A percentile compares a stretch with the other conserved stretches of the same genome.
Conservation (phyloP, 2,113 vertebrate genomes). For the Sander vitreus region DNA sequence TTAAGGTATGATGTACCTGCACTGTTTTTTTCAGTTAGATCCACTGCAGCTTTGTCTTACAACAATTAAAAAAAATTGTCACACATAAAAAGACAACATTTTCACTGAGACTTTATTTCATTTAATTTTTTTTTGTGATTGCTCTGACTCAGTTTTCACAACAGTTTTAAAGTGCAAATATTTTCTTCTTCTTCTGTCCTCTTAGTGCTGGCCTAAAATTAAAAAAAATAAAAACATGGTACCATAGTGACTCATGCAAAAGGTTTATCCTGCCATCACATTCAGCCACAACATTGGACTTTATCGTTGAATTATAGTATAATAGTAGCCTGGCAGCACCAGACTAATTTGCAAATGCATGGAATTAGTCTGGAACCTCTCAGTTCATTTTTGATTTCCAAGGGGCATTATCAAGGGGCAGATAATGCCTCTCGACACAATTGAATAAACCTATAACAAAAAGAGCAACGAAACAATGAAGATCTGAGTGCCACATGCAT, state of each 20-base stretch:
- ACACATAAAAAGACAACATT: background rate
- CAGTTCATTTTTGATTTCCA: too few species aligned
- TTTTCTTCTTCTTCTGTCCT: conserved; percentile 32
- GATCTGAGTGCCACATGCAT: too few species aligned
- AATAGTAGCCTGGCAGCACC: background rate
- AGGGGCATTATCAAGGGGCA: too few species aligned
- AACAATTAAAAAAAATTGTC: background rate
- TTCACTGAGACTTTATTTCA: background rate
- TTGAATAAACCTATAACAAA: too few species aligned
- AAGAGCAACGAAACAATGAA: too few species aligned
- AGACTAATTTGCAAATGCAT: too few species aligned
- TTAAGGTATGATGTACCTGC: conserved; percentile 12
- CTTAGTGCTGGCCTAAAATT: conserved; percentile 17
- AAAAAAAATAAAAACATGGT: conserved; percentile 7
- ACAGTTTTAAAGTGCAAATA: conserved; percentile 25
- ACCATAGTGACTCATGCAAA: background rate
- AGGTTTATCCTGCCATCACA: conserved; percentile 23
- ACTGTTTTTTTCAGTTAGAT: background rate
- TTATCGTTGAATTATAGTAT: background rate
- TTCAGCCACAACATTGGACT: conserved; percentile 4
- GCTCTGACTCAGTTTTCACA: conserved; percentile 8
- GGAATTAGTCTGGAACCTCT: too few species aligned
- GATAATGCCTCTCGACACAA: too few species aligned
- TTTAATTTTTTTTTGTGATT: background rate
- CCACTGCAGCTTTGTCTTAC: background rate